These are phyloP conservation scores for Zeus faber DNA, from an alignment of 2,113 vertebrate genomes.

Conservation along the genomic window DNA sequence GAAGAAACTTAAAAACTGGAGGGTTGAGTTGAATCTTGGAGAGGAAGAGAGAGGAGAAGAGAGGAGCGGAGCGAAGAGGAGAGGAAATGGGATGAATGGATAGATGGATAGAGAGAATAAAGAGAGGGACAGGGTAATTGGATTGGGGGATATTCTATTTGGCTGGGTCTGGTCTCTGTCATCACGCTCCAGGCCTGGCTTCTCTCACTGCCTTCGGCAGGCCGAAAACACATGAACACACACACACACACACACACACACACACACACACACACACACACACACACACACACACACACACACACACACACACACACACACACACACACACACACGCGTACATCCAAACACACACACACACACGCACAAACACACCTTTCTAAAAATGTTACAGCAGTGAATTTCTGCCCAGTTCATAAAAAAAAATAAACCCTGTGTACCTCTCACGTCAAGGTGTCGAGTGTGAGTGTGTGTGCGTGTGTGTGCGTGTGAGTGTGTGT, in stretches of 20 bases:
- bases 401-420: slow-evolving; percentile 31
- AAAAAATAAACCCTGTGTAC: slow-evolving; percentile 34
- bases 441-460: slow-evolving; percentile 25
- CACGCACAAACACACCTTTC: slow-evolving; percentile 23
- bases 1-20: slow-evolving; percentile 2
- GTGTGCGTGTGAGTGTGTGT: slow-evolving; percentile 16
- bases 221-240: slow-evolving; percentile 53
- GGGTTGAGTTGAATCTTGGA: not conserved
- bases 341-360: not conserved
- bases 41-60: slow-evolving; percentile 5
- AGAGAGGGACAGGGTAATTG: slow-evolving; percentile 71
- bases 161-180: slow-evolving; percentile 73
- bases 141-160: slow-evolving; percentile 78
- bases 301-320: not conserved
- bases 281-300: slow-evolving; percentile 12
- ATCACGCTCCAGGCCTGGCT: slow-evolving; percentile 76
- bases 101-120: slow-evolving; percentile 34
- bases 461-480: slow-evolving; percentile 6
- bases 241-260: slow-evolving; percentile 20
- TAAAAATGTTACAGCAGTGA: slow-evolving; percentile 37
- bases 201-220: slow-evolving; percentile 60
- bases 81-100: slow-evolving; percentile 13
- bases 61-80: slow-evolving; percentile 13
- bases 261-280: slow-evolving; percentile 35
- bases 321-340: not conserved